These are phyloP conservation scores for Leptinotarsa juncta DNA, from an alignment of 2,888 invertebrate species.

Conservation along the genomic window DNA sequence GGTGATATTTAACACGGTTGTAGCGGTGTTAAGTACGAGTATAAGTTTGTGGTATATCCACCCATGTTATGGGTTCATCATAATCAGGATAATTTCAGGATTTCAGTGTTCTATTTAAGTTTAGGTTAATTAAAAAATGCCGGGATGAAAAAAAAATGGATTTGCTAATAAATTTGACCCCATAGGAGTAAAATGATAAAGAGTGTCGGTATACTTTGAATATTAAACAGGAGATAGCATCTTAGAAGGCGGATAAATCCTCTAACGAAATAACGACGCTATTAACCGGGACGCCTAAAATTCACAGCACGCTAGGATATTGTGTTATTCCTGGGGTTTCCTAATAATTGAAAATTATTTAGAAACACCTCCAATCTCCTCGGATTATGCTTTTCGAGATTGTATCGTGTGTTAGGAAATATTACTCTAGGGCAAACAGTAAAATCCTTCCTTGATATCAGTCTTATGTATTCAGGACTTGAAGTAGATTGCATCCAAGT, in stretches of 20 bases:
- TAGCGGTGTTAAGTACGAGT: too few relatives aligned
- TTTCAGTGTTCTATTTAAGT: too few relatives aligned
- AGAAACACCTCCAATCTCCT: neutral
- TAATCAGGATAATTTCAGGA: too few relatives aligned
- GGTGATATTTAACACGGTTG: too few relatives aligned
- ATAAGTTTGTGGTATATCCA: too few relatives aligned
- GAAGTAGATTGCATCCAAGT: too few relatives aligned
- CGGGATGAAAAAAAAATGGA: neutral
- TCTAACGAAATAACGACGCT: neutral
- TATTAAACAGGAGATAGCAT: neutral
- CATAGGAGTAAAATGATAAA: neutral
- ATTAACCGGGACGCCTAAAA: neutral
- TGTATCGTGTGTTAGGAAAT: neutral
- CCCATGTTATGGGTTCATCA: too few relatives aligned
- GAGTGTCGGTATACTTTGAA: neutral
- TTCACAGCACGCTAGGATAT: conserved; percentile 5
- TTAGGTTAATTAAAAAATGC: too few relatives aligned
- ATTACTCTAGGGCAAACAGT: neutral
- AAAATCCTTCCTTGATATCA: neutral
- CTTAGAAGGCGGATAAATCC: neutral
- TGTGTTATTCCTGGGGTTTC: neutral
- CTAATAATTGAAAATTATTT: conserved; percentile 2
- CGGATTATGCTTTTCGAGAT: neutral
- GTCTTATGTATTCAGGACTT: too few relatives aligned
- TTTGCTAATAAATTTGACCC: neutral